Conservation (phyloP, 1,140 invertebrate genomes). For the Drosophila pruinosa region DNA sequence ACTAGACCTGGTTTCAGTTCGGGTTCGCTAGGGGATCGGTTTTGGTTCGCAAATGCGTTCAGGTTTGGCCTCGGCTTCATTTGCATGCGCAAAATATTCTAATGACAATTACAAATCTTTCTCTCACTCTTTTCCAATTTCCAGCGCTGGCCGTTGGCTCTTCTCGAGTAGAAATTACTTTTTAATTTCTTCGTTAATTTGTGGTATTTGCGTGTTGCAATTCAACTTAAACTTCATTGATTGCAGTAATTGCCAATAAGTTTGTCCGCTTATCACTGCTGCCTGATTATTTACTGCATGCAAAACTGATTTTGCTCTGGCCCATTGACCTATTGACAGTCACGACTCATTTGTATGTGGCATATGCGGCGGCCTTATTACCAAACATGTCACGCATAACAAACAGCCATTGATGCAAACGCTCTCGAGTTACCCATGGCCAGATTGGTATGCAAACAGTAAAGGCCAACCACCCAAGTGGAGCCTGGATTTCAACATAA, state of each 20-base stretch:
- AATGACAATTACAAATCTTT: slow-evolving; percentile 67
- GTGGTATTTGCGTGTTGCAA: slow-evolving; percentile 19
- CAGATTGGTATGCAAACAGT: slow-evolving; percentile 76
- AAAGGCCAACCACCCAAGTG: not conserved
- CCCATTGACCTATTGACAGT: slow-evolving; percentile 70
- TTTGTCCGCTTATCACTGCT: not conserved
- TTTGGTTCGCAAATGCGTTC: slow-evolving; percentile 15
- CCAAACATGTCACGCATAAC: slow-evolving; percentile 61
- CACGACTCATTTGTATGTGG: slow-evolving; percentile 72
- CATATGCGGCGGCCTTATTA: slow-evolving; percentile 59
- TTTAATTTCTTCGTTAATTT: slow-evolving; percentile 75
- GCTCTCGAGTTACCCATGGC: slow-evolving; percentile 49
- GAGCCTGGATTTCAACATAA: slow-evolving; percentile 25
- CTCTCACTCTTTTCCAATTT: not conserved
- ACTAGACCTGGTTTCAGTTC: not conserved
- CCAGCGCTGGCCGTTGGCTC: slow-evolving; percentile 1
- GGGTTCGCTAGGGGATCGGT: not conserved
- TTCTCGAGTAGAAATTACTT: slow-evolving; percentile 61
- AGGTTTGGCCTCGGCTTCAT: slow-evolving; percentile 49
- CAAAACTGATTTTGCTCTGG: slow-evolving; percentile 33
- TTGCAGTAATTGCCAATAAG: slow-evolving; percentile 4
- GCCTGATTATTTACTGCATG: not conserved
- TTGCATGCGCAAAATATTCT: slow-evolving; percentile 65
- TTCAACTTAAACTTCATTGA: not conserved
- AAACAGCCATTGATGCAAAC: slow-evolving; percentile 48